Base-by-base conservation (phyloP, 2,113 vertebrate genomes). In the Dinomys branickii region DNA sequence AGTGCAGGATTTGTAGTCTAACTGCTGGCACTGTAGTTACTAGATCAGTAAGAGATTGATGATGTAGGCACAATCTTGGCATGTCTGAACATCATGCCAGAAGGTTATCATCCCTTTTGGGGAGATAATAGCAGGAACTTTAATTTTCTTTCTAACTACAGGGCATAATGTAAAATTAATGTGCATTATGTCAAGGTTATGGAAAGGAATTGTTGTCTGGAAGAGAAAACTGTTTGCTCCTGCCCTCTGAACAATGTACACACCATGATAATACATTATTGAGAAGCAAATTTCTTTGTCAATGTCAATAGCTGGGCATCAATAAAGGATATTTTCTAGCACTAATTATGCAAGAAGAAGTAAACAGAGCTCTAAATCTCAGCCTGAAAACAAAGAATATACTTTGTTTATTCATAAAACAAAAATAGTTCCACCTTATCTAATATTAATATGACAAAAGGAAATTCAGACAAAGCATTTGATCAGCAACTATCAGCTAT, bases 231-330 rank as follows among this genome's bases (percentile, higher is more conserved):
- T 33, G 73, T 71, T 95, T 98, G 83, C 75, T 96, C 86, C 89
- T 50, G 0, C 58, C 88, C 77, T 88, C 92, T 52, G n/a, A 85
- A 95, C 81, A 94, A 69, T 94, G 22, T 59, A 85, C 81, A 75
- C 56, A 65, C 71, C 63, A 26, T 73, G 28, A 82, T 58, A 97
- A 97, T 93, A 80, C 78, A 93, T 75, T 90, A 98, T 75, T 90
- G 85, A 97, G 97, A 98, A 97, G 95, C 78, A 98, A 97, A 97
- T 98, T 96, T 98, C 96, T 97, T 97, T 97, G 92, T 97, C 95
- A 97, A 85, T 96, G 80, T 97, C 96, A 98, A 97, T 94, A 75
- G 67, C 10, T 26, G 50, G 54, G 88, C 93, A 7, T 69, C 9
- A 30, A 20, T 59, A 96, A 82, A 85, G 28, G 69, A 38, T 94